These are phyloP conservation scores for Drosophila merina DNA, from an alignment of 2,888 invertebrate genomes.

Conservation along the genomic window DNA sequence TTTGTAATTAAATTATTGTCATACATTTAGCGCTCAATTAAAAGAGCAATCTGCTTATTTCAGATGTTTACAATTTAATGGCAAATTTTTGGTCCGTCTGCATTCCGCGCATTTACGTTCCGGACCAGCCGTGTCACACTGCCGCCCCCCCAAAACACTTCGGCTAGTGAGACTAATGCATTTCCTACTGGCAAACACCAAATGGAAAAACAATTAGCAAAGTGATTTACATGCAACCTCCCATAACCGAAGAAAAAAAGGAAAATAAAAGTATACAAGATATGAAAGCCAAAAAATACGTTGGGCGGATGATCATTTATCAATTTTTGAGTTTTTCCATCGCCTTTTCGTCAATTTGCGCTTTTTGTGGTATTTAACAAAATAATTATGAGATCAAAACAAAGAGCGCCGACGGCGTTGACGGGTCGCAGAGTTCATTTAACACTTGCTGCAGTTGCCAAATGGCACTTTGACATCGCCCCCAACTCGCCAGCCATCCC, in stretches of 20 bases:
- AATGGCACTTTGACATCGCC: slow-evolving; percentile 43
- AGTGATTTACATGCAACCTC: slow-evolving; percentile 76
- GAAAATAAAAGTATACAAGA: not conserved
- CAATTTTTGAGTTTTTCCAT: slow-evolving; percentile 47
- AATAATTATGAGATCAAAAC: slow-evolving; percentile 78
- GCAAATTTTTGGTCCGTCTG: slow-evolving; percentile 59
- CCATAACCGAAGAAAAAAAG: slow-evolving; percentile 51
- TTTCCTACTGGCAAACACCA: slow-evolving; percentile 16
- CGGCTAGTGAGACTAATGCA: slow-evolving; percentile 24
- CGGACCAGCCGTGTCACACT: not conserved
- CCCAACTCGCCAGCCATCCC: not conserved
- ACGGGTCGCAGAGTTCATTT: slow-evolving; percentile 53
- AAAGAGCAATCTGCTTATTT: slow-evolving; percentile 41
- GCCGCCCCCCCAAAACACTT: not conserved
- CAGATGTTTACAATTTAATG: slow-evolving; percentile 68
- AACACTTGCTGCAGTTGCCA: slow-evolving; percentile 53
- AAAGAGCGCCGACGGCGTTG: slow-evolving; percentile 61
- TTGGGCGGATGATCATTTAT: slow-evolving; percentile 20
- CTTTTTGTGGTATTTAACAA: slow-evolving; percentile 61
- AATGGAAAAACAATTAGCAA: slow-evolving; percentile 68
- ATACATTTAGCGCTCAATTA: slow-evolving; percentile 70
- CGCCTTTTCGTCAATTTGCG: slow-evolving; percentile 23
- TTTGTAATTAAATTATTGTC: slow-evolving; percentile 75
- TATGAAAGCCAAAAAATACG: slow-evolving; percentile 1
- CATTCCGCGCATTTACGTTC: slow-evolving; percentile 15